phyloP scores from a whole-genome alignment of 2,888 invertebrate species.

The Allygus modestus region DNA sequence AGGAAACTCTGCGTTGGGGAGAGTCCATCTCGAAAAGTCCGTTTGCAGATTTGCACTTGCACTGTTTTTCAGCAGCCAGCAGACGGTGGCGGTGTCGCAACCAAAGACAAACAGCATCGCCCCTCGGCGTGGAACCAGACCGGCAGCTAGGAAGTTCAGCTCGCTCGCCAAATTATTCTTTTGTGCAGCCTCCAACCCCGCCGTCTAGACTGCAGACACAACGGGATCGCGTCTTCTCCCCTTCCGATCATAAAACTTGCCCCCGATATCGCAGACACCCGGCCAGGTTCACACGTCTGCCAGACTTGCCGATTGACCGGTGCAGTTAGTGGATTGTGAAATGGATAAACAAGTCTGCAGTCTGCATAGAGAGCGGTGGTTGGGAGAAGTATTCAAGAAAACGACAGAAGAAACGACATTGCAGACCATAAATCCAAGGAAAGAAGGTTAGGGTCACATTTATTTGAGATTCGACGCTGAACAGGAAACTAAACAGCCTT shows the following conservation, averaged over 20 bases:
- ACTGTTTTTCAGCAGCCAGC: slow-evolving; percentile 13
- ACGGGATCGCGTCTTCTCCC: slow-evolving; percentile 40
- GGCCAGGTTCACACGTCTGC: slow-evolving; percentile 26
- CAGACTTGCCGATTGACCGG: background rate
- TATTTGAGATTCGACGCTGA: too few relatives aligned
- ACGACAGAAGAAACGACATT: background rate
- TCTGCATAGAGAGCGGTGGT: background rate
- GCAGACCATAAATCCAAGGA: too few relatives aligned
- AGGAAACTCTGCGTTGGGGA: too few relatives aligned
- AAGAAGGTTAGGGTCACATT: too few relatives aligned
- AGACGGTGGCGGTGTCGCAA: slow-evolving; percentile 15
- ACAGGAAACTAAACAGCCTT: too few relatives aligned
- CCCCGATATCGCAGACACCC: slow-evolving; percentile 41
- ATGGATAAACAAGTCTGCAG: slow-evolving; percentile 23
- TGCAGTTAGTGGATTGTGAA: slow-evolving; percentile 32
- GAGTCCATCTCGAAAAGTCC: slow-evolving; percentile 18
- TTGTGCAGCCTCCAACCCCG: slow-evolving; percentile 51
- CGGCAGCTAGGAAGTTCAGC: slow-evolving; percentile 41
- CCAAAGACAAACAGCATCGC: background rate
- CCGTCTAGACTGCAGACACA: slow-evolving; percentile 46
- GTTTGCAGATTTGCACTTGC: slow-evolving; percentile 35
- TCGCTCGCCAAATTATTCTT: slow-evolving; percentile 63
- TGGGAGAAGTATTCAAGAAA: background rate
- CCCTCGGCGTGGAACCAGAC: slow-evolving; percentile 15
- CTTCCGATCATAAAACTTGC: slow-evolving; percentile 2